Conservation (phyloP, 1,140 invertebrate species). For the Bathynomus jamesi region DNA sequence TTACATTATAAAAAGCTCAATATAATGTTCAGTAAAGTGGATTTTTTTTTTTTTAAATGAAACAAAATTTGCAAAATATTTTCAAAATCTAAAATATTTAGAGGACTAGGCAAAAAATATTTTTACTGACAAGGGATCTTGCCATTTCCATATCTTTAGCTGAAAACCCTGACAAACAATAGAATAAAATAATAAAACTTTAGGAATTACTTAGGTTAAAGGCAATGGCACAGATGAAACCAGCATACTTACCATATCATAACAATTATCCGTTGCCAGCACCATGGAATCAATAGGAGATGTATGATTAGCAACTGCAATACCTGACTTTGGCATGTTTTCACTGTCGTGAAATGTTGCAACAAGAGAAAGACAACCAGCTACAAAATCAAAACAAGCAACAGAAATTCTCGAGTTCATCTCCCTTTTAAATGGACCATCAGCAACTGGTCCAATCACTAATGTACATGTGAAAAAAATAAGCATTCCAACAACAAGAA, state of each 20-base stretch:
- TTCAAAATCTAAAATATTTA: too few relatives aligned
- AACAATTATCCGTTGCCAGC: slow-evolving; percentile 93
- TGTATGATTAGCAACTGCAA: slow-evolving; percentile 91
- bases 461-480: slow-evolving; percentile 67
- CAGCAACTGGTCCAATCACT: slow-evolving; percentile 69
- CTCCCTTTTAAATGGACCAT: slow-evolving; percentile 62
- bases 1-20: too few relatives aligned
- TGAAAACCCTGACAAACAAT: neutral
- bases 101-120: too few relatives aligned
- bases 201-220: neutral
- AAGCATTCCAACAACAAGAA: slow-evolving; percentile 53
- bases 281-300: slow-evolving; percentile 84
- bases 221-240: too few relatives aligned
- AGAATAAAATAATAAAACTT: neutral
- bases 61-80: too few relatives aligned
- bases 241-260: slow-evolving; percentile 90
- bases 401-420: slow-evolving; percentile 70
- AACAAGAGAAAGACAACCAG: slow-evolving; percentile 47
- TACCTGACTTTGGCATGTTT: slow-evolving; percentile 55
- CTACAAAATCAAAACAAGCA: slow-evolving; percentile 69
- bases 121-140: too few relatives aligned
- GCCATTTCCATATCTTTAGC: slow-evolving; percentile 4
- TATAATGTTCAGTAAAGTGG: too few relatives aligned
- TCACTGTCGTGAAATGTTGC: slow-evolving; percentile 48
- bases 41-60: too few relatives aligned